These are phyloP conservation scores for Drosophila pseudoobscura DNA, from an alignment of 1,140 invertebrate species.

Conservation along the genomic window DNA sequence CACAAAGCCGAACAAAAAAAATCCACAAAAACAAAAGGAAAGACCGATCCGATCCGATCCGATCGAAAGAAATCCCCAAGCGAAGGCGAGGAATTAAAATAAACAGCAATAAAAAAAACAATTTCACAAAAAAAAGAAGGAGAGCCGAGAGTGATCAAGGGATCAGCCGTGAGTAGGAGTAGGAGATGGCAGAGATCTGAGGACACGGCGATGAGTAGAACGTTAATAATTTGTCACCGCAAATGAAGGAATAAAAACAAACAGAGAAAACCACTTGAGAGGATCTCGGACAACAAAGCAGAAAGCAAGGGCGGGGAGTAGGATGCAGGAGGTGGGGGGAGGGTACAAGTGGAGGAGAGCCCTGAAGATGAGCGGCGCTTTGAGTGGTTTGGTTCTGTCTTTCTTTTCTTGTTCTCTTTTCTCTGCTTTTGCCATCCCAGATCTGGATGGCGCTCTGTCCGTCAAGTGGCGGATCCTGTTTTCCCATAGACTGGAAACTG, in stretches of 20 bases:
- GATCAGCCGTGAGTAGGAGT: neutral
- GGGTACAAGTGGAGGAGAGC: conserved; percentile 12
- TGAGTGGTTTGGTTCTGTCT: conserved; percentile 69
- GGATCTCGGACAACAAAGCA: conserved; percentile 18
- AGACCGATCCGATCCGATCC: too few relatives aligned
- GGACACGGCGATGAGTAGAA: conserved; percentile 61
- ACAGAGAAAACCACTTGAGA: conserved; percentile 76
- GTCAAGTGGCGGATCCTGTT: conserved; percentile 52
- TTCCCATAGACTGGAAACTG: conserved; percentile 7
- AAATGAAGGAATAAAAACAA: conserved; percentile 81
- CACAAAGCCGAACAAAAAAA: conserved; percentile 16
- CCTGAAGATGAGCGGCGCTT: conserved; percentile 70
- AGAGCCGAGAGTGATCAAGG: conserved; percentile 18
- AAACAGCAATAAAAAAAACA: conserved; percentile 79
- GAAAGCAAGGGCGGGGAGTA: conserved; percentile 17
- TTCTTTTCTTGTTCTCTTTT: neutral
- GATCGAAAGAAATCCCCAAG: conserved; percentile 7
- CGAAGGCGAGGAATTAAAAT: conserved; percentile 63
- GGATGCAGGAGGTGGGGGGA: conserved; percentile 14
- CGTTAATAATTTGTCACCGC: conserved; percentile 81
- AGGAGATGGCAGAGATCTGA: conserved; percentile 5
- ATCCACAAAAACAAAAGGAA: conserved; percentile 8
- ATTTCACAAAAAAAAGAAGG: conserved; percentile 62
- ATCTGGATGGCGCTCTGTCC: conserved; percentile 34
- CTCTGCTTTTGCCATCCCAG: neutral